Evolutionary conservation across 1,140 invertebrate species (phyloP), one percentile per base, ranked within the genome.

Genomic region (Zophobas atratus): DNA sequence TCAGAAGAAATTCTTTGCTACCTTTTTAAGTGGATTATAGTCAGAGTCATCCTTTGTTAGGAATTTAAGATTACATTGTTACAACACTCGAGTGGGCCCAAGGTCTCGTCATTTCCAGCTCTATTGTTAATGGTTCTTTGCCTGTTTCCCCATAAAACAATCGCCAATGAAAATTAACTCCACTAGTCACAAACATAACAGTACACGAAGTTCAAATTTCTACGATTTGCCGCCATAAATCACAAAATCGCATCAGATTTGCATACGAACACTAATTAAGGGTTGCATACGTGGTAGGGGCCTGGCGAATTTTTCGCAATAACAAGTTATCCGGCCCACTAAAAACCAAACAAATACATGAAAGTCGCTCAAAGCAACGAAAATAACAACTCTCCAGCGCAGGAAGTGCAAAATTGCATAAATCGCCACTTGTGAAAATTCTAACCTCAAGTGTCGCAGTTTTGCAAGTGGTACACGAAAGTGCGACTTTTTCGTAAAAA

Each of bases 11-110:
- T 70, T 81, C 78, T 75, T 57, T 76, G 79, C 80, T 82, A 82
- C 81, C 81, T 84, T 81, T 84, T 82, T 84, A 84, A 84, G 82
- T 84, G 82, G 82, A 84, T 84, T 84, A 84, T 63, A 76, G 75
- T 78, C 57, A 81, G 76, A 76, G 38, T 67, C 56, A 67, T 70
- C 49, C 76, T 79, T 82, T 81, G 75, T 79, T 77, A 63, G 49
- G 74, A 78, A 75, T 79, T 78, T 70, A 76, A 79, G 72, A 76
- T 70, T 67, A 78, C 70, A 78, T 82, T 81, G 81, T 82, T 80
- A 63, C 32, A 53, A 63, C 63, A 57, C 76, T 81, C 49, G 72
- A 81, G 74, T 75, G 46, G 78, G 46, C 77, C 74, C 75, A 79
- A 79, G 75, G 75, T 76, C 75, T 80, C 39, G 34, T 32, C 55